These are phyloP conservation scores for Ptilonorhynchus violaceus DNA, from an alignment of 2,113 vertebrate genomes.

Conservation along the genomic window DNA sequence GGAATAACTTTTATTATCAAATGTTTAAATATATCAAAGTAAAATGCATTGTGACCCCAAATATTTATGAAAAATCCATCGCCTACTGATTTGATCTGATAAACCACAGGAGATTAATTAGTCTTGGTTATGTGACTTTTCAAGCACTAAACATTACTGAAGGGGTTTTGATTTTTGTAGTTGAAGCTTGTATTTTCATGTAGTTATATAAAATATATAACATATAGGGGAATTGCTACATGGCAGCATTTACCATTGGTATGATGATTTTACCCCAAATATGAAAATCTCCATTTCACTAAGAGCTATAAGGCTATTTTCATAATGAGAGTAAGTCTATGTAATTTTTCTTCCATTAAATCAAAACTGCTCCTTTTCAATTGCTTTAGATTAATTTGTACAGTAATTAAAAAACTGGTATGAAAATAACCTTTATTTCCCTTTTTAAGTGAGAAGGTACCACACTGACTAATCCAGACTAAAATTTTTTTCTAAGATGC, in stretches of 20 bases:
- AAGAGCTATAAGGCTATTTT: not conserved
- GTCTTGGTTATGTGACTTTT: constrained; percentile 6
- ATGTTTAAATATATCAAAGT: not conserved
- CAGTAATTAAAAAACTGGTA: not conserved
- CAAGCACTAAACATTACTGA: constrained; percentile 17
- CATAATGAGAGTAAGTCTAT: not conserved
- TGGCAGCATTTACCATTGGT: not conserved
- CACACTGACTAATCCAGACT: not conserved
- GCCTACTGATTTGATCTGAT: constrained; percentile 5
- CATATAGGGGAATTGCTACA: not conserved
- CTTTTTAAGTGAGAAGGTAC: not conserved
- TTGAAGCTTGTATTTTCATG: not conserved
- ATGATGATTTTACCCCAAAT: not conserved
- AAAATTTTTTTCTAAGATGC: not conserved
- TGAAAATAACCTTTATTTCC: constrained; percentile 16
- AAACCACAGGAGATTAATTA: constrained; percentile 50
- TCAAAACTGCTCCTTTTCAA: not conserved
- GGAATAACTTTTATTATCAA: not conserved
- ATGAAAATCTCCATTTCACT: not conserved
- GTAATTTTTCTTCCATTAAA: constrained; percentile 22
- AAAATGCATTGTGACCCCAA: not conserved
- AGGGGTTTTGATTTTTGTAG: not conserved
- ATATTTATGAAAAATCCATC: constrained; percentile 2
- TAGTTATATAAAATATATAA: constrained; percentile 1
- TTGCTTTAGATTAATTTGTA: not conserved